Conservation (phyloP, 2,888 invertebrate genomes). For the Agrotis ipsilon region DNA sequence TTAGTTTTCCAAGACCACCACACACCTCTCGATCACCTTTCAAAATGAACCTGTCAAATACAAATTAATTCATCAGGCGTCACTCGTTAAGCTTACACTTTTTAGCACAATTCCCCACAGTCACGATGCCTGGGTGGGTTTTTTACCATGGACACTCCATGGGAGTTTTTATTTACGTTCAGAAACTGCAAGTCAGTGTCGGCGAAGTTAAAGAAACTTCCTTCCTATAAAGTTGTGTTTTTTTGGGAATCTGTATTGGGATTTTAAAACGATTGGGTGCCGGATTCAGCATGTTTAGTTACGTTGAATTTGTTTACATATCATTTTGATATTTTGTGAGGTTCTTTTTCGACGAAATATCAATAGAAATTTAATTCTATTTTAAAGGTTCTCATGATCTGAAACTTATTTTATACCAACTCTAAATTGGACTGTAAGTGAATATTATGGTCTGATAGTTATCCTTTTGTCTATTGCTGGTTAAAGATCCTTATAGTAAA, state of each 20-base stretch:
- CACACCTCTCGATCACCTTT: background rate
- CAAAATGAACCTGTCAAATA: conserved; percentile 74
- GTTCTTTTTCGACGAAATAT: background rate
- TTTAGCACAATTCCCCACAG: conserved; percentile 68
- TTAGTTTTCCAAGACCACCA: conserved; percentile 19
- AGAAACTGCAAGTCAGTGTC: conserved; percentile 79
- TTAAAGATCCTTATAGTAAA: background rate
- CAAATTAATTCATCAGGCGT: conserved; percentile 82
- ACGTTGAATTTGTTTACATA: conserved; percentile 2
- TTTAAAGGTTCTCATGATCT: background rate
- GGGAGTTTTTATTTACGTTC: conserved; percentile 70
- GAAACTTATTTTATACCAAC: background rate
- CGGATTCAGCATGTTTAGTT: conserved; percentile 27
- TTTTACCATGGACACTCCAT: conserved; percentile 64
- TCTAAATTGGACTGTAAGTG: background rate
- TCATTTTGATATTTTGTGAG: conserved; percentile 8
- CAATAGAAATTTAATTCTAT: too few species aligned
- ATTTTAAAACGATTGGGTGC: conserved; percentile 7
- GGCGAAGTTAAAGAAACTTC: conserved; percentile 77
- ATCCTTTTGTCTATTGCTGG: background rate
- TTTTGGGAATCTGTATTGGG: conserved; percentile 30
- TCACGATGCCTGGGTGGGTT: conserved; percentile 77
- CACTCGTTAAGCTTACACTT: conserved; percentile 78
- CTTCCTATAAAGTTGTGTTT: conserved; percentile 68
- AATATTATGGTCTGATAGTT: too few species aligned